These are phyloP conservation scores for Eupithecia insigniata DNA, from an alignment of 2,888 invertebrate genomes.

Conservation along the genomic window DNA sequence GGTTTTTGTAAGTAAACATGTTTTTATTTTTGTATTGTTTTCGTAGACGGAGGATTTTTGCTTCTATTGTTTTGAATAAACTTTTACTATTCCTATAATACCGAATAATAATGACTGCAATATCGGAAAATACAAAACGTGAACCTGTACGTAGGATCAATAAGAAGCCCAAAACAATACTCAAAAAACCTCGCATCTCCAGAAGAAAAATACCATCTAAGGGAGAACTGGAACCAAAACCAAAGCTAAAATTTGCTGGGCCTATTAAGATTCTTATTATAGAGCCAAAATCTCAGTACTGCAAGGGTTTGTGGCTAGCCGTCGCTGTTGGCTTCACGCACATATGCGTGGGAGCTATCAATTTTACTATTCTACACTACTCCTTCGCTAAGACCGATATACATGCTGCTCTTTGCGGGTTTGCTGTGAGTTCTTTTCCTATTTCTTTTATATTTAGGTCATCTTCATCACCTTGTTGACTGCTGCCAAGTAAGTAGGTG, in stretches of 20 bases:
- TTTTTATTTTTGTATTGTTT: conserved; percentile 1
- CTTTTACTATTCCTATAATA: not conserved
- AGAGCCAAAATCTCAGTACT: conserved; percentile 9
- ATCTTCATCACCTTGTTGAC: too few species aligned
- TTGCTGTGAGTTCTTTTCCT: conserved; percentile 8
- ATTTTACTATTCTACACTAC: conserved; percentile 4
- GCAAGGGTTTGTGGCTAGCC: conserved; percentile 5
- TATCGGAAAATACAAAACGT: not conserved
- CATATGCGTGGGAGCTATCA: conserved; percentile 5
- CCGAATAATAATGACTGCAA: not conserved
- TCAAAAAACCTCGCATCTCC: conserved; percentile 3
- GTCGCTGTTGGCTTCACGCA: conserved; percentile 5
- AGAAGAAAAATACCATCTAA: not conserved
- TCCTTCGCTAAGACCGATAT: not conserved
- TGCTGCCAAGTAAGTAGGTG: too few species aligned
- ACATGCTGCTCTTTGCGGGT: conserved; percentile 9
- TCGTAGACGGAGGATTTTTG: too few species aligned
- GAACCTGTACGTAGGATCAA: conserved; percentile 1
- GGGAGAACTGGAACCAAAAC: not conserved
- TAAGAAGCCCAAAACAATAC: not conserved
- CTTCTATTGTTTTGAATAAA: not conserved
- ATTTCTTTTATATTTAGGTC: not conserved
- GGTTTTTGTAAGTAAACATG: conserved; percentile 5
- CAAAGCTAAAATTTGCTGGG: not conserved
- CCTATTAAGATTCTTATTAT: conserved; percentile 6